Evolutionary conservation across 1,140 invertebrate genomes (phyloP), one percentile per base, ranked within the genome.

Genomic region (Drosophila kanapiae): DNA sequence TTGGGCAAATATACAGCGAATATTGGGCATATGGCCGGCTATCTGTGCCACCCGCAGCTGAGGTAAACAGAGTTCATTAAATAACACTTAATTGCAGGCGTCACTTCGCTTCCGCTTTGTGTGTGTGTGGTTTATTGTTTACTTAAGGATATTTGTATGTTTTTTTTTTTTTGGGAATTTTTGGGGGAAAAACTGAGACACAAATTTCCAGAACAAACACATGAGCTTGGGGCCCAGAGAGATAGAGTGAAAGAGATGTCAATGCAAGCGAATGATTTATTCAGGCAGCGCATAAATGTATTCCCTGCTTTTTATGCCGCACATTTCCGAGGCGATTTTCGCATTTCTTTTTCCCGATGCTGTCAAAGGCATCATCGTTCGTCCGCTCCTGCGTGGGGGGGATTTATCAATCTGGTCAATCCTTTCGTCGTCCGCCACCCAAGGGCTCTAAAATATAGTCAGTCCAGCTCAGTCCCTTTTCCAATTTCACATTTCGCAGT

Each of bases 251-350:
- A 16, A 37, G 31, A n/a, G 42, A 16, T 23, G 33, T 38, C 74
- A 51, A 45, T 76, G 63, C 72, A 61, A 68, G 27, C 42, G 27
- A 33, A 77, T 77, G 56, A 78, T 78, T 78, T 78, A 78, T 78
- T 78, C 75, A 78, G 75, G 64, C 45, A 70, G 23, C 65, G 8
- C 75, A 78, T 62, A 62, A 57, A 57, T 57, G 64, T 70, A 54
- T 77, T 48, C 23, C 53, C 13, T 6, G 29, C 23, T 59, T 43
- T 67, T 48, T 59, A 45, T 56, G 60, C 16, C 49, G 16, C 53
- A 56, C 33, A 56, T 56, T 27, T 56, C 13, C 13, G 8, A 10
- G 8, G 13, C 53, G 35, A 56, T 27, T 51, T 37, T 23, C 42
- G 29, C 40, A 53, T 53, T 69, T 64, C 33, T 16, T 33, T 16